Conservation (phyloP, 2,888 invertebrate genomes). For the Seira sanloemensis region DNA sequence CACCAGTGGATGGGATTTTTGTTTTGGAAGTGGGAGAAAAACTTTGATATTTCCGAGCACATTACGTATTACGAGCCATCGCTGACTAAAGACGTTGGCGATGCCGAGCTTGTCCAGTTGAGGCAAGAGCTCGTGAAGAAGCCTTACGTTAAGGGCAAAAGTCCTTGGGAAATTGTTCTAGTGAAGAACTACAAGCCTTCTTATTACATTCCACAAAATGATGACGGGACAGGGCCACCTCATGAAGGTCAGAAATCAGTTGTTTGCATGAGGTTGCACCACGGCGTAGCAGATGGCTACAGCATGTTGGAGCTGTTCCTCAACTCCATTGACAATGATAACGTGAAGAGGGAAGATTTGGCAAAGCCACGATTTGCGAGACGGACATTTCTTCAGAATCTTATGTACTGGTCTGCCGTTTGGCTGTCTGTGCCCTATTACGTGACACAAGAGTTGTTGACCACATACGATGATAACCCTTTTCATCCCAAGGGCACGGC, state of each 20-base stretch:
- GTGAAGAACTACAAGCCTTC: conserved; percentile 59
- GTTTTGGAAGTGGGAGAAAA: conserved; percentile 67
- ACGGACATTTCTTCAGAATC: conserved; percentile 28
- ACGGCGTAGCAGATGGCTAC: conserved; percentile 65
- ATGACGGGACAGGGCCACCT: conserved; percentile 44
- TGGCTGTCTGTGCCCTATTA: conserved; percentile 51
- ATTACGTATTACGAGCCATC: conserved; percentile 53
- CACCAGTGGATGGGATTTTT: conserved; percentile 56
- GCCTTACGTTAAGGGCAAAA: conserved; percentile 43
- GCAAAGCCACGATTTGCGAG: conserved; percentile 48
- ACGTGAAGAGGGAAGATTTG: conserved; percentile 50
- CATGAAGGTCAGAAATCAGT: conserved; percentile 53
- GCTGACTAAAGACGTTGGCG: conserved; percentile 34
- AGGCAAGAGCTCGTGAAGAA: conserved; percentile 53
- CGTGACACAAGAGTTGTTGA: conserved; percentile 54
- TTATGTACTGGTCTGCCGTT: conserved; percentile 37
- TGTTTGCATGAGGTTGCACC: conserved; percentile 60
- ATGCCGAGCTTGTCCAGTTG: conserved; percentile 51
- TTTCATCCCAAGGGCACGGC: conserved; percentile 52
- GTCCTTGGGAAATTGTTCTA: conserved; percentile 65
- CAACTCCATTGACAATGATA: conserved; percentile 60
- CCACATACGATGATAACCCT: conserved; percentile 52
- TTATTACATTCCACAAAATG: conserved; percentile 38
- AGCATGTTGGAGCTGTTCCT: conserved; percentile 61
- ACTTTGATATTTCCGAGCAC: conserved; percentile 65